phyloP scores from a whole-genome alignment of 2,888 invertebrate genomes.

The Pachycephus smyrnensis region DNA sequence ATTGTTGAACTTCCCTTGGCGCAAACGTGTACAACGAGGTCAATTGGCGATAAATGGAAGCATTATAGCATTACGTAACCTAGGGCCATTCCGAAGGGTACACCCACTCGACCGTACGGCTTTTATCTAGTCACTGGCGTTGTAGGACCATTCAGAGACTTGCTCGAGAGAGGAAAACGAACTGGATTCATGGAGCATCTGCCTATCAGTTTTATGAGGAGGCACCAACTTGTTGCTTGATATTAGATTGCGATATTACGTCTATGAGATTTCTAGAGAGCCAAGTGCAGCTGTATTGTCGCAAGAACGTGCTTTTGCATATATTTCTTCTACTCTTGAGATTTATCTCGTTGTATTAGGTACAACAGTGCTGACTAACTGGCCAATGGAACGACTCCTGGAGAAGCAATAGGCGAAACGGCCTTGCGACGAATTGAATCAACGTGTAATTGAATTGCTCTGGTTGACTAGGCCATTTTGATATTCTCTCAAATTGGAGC shows the following conservation, averaged over 20 bases:
- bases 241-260: background rate
- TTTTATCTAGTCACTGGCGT: conserved; percentile 24
- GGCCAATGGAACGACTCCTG: background rate
- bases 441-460: conserved; percentile 63
- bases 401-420: conserved; percentile 28
- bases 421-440: conserved; percentile 55
- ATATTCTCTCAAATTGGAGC: conserved; percentile 60
- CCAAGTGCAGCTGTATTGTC: background rate
- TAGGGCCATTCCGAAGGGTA: conserved; percentile 65
- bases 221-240: background rate
- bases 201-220: background rate
- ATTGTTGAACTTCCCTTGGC: conserved; percentile 67
- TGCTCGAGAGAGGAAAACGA: background rate
- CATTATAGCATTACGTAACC: conserved; percentile 65
- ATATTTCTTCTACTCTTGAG: background rate
- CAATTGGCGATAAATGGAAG: conserved; percentile 66
- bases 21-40: conserved; percentile 66
- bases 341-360: background rate
- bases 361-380: background rate
- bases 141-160: conserved; percentile 4
- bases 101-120: conserved; percentile 51
- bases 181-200: background rate
- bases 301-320: background rate
- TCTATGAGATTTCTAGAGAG: background rate
- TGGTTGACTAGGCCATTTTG: conserved; percentile 61